Base-by-base conservation (phyloP, 2,888 invertebrate genomes). In the Flabesymbios commensalis region DNA sequence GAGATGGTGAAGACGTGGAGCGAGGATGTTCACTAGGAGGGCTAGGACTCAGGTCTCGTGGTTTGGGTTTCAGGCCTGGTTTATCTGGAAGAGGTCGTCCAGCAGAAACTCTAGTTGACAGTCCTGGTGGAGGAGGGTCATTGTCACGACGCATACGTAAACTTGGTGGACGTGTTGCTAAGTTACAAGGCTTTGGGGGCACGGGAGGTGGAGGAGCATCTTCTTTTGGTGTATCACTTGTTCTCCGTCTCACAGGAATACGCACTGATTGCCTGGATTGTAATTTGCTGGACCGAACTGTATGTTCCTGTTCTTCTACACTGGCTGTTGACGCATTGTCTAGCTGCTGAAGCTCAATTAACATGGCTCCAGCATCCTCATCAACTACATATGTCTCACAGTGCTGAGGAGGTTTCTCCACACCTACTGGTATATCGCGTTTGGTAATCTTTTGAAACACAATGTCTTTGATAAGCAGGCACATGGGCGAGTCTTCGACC, bases 101-200 rank as follows among this genome's bases (percentile, higher is more conserved):
- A n/a, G n/a, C n/a, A n/a, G n/a, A n/a, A n/a, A n/a, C n/a, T n/a
- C n/a, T n/a, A n/a, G n/a, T n/a, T n/a, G n/a, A n/a, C n/a, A 54
- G 10, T 28, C 36, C 7, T 28, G 62, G 55, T 3, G 64, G 53
- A 3, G 62, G 59, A 5, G 69, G 64, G n/a, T n/a, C n/a, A n/a
- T n/a, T n/a, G n/a, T n/a, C n/a, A n/a, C n/a, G n/a, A n/a, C n/a
- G n/a, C n/a, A n/a, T n/a, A n/a, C n/a, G n/a, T n/a, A n/a, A n/a
- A n/a, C n/a, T n/a, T n/a, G n/a, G n/a, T n/a, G n/a, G n/a, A n/a
- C n/a, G n/a, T n/a, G n/a, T n/a, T n/a, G n/a, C n/a, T 2, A 71
- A 63, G 43, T 65, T 53, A 10, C 55, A 64, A 1, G 70, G 70
- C 53, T 71, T 71, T 2, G 71, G 71, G 19, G 71, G 71, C 10